A percentile compares a stretch with the other conserved stretches of the same genome.
These are phyloP conservation scores for Gymnarchus niloticus DNA, from an alignment of 2,113 vertebrate genomes.

Conservation along the genomic window DNA sequence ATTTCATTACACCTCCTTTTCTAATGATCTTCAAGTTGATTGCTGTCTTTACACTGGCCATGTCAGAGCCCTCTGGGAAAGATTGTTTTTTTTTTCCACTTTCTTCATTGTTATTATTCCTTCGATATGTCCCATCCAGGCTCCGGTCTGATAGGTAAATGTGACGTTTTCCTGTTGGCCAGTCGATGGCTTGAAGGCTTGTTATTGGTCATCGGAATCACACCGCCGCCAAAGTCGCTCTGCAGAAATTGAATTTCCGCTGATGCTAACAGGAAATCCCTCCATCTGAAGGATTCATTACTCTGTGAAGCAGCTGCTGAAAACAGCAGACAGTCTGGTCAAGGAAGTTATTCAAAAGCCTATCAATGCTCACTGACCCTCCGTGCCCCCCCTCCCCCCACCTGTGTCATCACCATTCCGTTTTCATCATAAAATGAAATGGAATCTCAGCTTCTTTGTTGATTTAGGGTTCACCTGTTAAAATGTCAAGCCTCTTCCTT, in stretches of 20 bases:
- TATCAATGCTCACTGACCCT: neutral
- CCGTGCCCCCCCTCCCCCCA: neutral
- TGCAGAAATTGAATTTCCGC: constrained; percentile 74
- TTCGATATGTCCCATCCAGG: constrained; percentile 34
- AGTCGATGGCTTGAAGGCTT: constrained; percentile 65
- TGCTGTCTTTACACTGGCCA: neutral
- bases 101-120: constrained; percentile 15
- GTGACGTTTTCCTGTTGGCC: constrained; percentile 68
- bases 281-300: constrained; percentile 56
- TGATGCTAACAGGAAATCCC: constrained; percentile 61
- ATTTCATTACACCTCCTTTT: neutral
- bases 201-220: constrained; percentile 63
- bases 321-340: constrained; percentile 44
- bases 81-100: constrained; percentile 29
- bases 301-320: constrained; percentile 28
- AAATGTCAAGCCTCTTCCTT: constrained; percentile 17
- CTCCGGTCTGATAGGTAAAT: neutral
- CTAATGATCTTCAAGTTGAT: neutral
- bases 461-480: constrained; percentile 18
- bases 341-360: constrained; percentile 37
- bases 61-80: neutral
- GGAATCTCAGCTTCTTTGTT: constrained; percentile 25
- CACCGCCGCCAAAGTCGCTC: constrained; percentile 58
- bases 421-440: constrained; percentile 30
- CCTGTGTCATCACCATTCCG: constrained; percentile 3